Evolutionary conservation across 1,140 invertebrate genomes (phyloP).

Genomic region (Lepidurus apus): DNA sequence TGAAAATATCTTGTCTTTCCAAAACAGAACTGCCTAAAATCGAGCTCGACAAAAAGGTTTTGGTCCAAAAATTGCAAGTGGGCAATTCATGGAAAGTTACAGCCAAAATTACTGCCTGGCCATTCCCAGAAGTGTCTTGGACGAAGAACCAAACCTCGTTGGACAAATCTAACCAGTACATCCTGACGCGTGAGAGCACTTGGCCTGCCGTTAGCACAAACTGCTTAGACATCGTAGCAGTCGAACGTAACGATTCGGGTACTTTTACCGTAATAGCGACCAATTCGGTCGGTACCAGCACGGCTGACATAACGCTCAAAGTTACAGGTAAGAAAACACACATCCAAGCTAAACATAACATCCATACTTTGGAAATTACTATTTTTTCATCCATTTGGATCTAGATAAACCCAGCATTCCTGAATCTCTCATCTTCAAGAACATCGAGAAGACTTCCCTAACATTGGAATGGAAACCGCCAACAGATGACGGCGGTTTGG

Average conservation of each 20-base stretch:
- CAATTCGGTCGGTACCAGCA: constrained; percentile 63
- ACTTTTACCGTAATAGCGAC: constrained; percentile 59
- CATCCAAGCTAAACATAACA: constrained; percentile 47
- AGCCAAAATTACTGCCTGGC: constrained; percentile 59
- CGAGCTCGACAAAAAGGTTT: constrained; percentile 54
- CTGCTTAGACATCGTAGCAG: constrained; percentile 56
- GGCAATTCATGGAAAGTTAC: constrained; percentile 55
- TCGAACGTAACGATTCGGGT: constrained; percentile 57
- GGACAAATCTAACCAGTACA: constrained; percentile 40
- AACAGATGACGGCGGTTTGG: constrained; percentile 68
- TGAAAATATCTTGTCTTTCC: constrained; percentile 34
- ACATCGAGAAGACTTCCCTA: constrained; percentile 64
- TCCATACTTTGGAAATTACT: background rate
- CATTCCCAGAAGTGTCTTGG: constrained; percentile 60
- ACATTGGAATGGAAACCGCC: constrained; percentile 76
- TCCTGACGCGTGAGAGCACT: constrained; percentile 47
- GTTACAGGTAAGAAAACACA: constrained; percentile 59
- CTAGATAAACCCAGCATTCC: constrained; percentile 80
- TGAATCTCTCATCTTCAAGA: constrained; percentile 64
- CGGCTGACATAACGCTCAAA: constrained; percentile 64
- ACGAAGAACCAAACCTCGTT: constrained; percentile 55
- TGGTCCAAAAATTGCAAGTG: constrained; percentile 56
- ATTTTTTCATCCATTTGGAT: constrained; percentile 51
- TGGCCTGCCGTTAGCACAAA: constrained; percentile 54
- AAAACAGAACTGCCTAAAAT: constrained; percentile 51